Conservation (phyloP, 2,888 invertebrate genomes). For the Trissoscelio sp. region DNA sequence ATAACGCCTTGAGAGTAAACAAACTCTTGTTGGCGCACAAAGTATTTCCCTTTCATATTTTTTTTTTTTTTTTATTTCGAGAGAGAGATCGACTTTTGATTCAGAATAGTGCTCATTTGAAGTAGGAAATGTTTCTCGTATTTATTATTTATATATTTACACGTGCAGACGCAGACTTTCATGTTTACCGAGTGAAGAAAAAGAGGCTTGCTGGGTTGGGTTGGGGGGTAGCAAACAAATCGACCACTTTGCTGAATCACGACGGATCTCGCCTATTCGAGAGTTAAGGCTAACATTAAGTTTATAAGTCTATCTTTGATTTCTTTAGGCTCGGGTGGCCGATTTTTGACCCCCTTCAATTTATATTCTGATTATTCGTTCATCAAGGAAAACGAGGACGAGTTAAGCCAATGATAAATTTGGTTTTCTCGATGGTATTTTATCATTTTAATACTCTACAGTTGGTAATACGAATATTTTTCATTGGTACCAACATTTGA, state of each 20-base stretch:
- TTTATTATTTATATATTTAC: constrained; percentile 65
- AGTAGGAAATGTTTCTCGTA: constrained; percentile 64
- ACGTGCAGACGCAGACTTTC: constrained; percentile 53
- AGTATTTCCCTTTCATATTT: constrained; percentile 68
- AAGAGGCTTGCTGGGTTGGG: constrained; percentile 13
- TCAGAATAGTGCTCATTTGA: constrained; percentile 75
- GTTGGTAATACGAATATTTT: too few species aligned
- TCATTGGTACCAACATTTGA: too few species aligned
- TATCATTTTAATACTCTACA: too few species aligned
- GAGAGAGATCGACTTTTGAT: constrained; percentile 80
- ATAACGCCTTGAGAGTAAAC: constrained; percentile 64
- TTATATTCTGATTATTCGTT: constrained; percentile 75
- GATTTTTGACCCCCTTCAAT: constrained; percentile 79
- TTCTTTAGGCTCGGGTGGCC: constrained; percentile 82
- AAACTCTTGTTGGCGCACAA: constrained; percentile 82
- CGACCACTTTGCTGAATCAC: constrained; percentile 80
- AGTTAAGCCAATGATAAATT: too few species aligned
- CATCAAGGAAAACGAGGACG: too few species aligned
- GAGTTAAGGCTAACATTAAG: constrained; percentile 78
- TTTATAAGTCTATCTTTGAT: constrained; percentile 82
- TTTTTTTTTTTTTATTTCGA: constrained; percentile 25
- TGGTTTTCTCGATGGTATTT: too few species aligned
- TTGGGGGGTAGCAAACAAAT: constrained; percentile 61
- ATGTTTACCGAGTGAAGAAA: constrained; percentile 22
- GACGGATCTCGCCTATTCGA: constrained; percentile 79